These are phyloP conservation scores for Xanthorhoe spadicearia DNA, from an alignment of 2,888 invertebrate species.

Conservation along the genomic window DNA sequence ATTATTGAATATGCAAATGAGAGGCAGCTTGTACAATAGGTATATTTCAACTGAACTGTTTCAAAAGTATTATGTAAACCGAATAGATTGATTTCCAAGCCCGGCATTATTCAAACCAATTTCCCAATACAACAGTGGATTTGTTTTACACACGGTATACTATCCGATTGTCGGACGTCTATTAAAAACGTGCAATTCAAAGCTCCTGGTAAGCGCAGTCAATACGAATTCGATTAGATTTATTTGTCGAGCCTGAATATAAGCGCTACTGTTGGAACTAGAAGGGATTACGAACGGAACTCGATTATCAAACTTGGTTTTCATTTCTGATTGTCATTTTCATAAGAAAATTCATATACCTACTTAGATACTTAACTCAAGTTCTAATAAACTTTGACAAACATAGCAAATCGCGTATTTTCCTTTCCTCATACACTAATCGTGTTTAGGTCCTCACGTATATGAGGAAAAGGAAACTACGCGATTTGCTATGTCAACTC, in stretches of 20 bases:
- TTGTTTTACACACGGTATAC: conserved; percentile 21
- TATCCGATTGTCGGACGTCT: conserved; percentile 42
- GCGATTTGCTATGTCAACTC: too few relatives aligned
- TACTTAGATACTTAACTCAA: too few relatives aligned
- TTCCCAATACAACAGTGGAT: conserved; percentile 11
- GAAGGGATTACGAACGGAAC: background rate
- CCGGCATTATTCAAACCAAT: background rate
- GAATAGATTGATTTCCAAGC: background rate
- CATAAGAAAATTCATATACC: too few relatives aligned
- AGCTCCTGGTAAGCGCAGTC: conserved; percentile 41
- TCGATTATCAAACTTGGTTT: background rate
- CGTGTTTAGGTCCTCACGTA: too few relatives aligned
- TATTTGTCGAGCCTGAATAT: conserved; percentile 43
- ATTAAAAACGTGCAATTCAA: conserved; percentile 45
- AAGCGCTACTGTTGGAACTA: conserved; percentile 19
- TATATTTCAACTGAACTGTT: too few relatives aligned
- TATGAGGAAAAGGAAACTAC: too few relatives aligned
- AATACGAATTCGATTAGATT: conserved; percentile 47
- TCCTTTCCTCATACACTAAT: too few relatives aligned
- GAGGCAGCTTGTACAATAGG: too few relatives aligned
- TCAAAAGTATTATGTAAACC: background rate
- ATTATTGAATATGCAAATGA: too few relatives aligned
- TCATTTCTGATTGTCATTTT: too few relatives aligned
- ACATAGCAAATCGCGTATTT: too few relatives aligned
- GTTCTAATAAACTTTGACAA: too few relatives aligned